Conservation (phyloP, 2,113 vertebrate species). For the Himantopus leucocephalus region DNA sequence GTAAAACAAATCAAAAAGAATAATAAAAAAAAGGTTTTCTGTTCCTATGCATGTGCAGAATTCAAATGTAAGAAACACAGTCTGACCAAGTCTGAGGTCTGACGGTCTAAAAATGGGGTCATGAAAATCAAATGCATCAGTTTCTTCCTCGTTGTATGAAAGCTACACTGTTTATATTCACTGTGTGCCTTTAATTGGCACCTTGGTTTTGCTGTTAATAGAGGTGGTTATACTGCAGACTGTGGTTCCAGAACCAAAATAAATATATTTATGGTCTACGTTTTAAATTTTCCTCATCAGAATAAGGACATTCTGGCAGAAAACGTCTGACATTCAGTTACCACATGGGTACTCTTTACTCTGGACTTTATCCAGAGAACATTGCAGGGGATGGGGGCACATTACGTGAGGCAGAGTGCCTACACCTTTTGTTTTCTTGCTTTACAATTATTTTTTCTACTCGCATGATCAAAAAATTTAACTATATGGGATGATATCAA, state of each 20-base stretch:
- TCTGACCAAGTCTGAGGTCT: background rate
- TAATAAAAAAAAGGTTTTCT: background rate
- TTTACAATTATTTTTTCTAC: background rate
- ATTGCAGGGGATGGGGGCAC: fast-evolving
- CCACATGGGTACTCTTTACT: background rate
- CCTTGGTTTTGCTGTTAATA: background rate
- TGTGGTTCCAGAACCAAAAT: background rate
- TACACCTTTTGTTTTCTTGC: background rate
- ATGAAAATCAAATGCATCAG: background rate
- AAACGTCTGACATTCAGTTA: background rate
- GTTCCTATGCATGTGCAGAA: background rate
- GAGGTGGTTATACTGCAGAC: background rate
- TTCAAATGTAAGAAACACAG: background rate
- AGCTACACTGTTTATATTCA: background rate
- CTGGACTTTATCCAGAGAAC: background rate
- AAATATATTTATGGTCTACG: background rate
- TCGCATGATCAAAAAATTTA: background rate
- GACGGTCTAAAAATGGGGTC: background rate
- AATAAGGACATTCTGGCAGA: background rate
- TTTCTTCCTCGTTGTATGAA: background rate
- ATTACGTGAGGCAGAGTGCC: fast-evolving
- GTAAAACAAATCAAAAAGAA: background rate
- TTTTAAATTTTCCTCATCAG: background rate
- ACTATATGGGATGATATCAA: background rate
- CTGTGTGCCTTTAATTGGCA: background rate